Percentiles rank a stretch among this genome's conserved stretches.
Conservation (phyloP, 2,888 invertebrate species). For the Nomada ruficornis region DNA sequence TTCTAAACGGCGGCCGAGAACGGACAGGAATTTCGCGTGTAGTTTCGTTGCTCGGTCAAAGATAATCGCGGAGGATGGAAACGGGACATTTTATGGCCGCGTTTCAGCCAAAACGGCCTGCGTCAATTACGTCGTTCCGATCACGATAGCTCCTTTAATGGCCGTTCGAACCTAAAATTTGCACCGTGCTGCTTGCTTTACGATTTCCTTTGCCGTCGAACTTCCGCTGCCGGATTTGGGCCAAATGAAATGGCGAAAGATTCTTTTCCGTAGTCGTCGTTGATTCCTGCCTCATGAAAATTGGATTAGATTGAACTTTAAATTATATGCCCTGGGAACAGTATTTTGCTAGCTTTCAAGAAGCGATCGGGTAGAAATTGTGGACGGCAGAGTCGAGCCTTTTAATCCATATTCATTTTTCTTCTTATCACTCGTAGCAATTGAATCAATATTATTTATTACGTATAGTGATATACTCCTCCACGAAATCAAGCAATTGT, state of each 20-base stretch:
- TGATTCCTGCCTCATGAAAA: neutral
- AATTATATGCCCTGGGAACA: no score
- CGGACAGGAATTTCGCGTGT: conserved; percentile 24
- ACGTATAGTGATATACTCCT: no score
- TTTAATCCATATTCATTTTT: no score
- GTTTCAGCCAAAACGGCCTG: conserved; percentile 1
- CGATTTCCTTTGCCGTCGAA: neutral
- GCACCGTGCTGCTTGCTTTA: neutral
- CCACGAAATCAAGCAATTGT: no score
- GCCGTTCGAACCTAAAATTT: conserved; percentile 14
- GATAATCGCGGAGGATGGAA: conserved; percentile 33
- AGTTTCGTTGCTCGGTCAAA: neutral
- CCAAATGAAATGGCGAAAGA: neutral
- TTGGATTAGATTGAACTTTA: neutral
- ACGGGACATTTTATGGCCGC: conserved; percentile 24
- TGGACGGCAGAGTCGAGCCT: no score
- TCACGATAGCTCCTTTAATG: conserved; percentile 4
- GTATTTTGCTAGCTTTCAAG: neutral
- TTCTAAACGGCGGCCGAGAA: conserved; percentile 28
- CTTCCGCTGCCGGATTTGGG: neutral
- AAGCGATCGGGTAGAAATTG: neutral
- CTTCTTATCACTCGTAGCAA: no score
- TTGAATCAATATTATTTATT: no score
- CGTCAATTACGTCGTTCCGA: conserved; percentile 1
- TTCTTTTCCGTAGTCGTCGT: neutral